Conservation (phyloP, 2,797 vertebrate species). For the Rhynchonycteris naso region DNA sequence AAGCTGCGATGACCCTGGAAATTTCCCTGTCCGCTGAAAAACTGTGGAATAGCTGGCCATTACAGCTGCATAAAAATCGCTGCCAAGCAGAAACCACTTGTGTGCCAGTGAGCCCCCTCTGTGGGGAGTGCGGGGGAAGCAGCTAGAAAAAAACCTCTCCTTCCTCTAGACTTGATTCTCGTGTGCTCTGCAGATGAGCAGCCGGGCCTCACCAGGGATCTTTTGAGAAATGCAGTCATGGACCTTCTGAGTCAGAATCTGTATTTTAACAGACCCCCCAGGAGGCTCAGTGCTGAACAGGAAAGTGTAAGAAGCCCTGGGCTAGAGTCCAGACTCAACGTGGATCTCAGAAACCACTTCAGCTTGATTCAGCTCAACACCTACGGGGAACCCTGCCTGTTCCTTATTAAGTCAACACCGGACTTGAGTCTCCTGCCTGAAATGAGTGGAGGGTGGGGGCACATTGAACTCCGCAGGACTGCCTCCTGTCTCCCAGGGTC, state of each 20-base stretch:
- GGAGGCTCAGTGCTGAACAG: background rate
- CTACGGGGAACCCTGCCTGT: background rate
- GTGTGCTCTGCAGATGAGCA: background rate
- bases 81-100: constrained; percentile 21
- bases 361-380: background rate
- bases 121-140: background rate
- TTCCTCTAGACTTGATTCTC: background rate
- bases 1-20: background rate
- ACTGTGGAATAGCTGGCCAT: background rate
- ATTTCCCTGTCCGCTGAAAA: background rate
- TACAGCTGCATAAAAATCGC: background rate
- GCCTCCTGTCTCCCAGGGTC: background rate
- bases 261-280: background rate
- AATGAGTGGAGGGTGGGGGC: background rate
- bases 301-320: background rate
- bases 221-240: background rate
- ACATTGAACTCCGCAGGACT: background rate
- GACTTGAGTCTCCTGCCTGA: background rate
- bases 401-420: background rate
- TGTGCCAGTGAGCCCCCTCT: background rate
- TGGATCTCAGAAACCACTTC: background rate
- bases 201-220: background rate
- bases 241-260: background rate
- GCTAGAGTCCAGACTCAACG: background rate
- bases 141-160: background rate